Base-by-base conservation (phyloP, 2,797 vertebrate genomes). In the Platalea minor region DNA sequence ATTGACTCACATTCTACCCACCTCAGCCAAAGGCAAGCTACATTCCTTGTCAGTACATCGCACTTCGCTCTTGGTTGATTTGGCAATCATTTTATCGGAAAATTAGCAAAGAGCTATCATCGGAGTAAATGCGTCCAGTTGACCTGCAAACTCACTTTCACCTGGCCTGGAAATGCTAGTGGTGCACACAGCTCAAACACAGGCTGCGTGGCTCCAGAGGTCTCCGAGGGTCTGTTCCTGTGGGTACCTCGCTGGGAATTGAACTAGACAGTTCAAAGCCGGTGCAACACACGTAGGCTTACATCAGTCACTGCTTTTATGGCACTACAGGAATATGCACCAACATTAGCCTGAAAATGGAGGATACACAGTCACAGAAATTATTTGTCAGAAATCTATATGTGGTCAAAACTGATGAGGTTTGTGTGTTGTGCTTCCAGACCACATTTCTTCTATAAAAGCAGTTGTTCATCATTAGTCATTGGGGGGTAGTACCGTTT, bases 131-230 rank as follows among this genome's bases (percentile, higher is more conserved):
- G 1, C 0, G 5, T n/a, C 28, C 19, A 28, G 18, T 50, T 80
- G 54, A 24, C 57, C 37, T 70, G 35, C 35, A 54, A 80, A 65
- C 37, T 56, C 28, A 2, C 25, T 53, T 54, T 65, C 8, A 7
- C 4, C 45, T 60, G 68, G 31, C 14, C 28, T 5, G 1, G 29
- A 39, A 43, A 56, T 17, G 13, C 5, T 11, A 56, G 31, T 1
- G 1, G 29, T 3, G 1, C 0, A 0, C 29, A 31, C 0, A 1
- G 17, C 39, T 69, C 41, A 31, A 64, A 41, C 14, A 23, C 20
- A 63, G 31, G 37, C 45, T 59, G 31, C 17, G 10, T 0, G 0
- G 31, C 35, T 24, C 45, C 39, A 16, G 51, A 53, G 45, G 28
- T 39, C 35, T 65, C 41, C 4, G 0, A 39, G 33, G 20, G n/a